Evolutionary conservation across 2,888 invertebrate genomes (phyloP).

Genomic region (Amiota communis): DNA sequence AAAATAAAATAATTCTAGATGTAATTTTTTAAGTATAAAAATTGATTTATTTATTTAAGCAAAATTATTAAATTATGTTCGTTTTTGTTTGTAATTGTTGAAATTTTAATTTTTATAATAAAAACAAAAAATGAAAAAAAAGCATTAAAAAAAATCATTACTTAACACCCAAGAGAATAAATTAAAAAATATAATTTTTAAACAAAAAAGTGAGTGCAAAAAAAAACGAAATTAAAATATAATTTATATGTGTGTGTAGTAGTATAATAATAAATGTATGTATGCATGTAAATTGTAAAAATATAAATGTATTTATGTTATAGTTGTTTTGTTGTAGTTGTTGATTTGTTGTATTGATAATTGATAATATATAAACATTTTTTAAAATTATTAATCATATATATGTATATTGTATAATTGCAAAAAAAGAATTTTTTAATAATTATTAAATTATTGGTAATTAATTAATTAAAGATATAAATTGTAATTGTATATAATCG

Average conservation of each 20-base stretch:
- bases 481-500: conserved; percentile 58
- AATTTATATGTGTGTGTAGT: background rate
- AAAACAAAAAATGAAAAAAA: conserved; percentile 54
- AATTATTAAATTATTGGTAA: conserved; percentile 47
- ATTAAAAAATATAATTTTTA: conserved; percentile 58
- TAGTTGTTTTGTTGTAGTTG: conserved; percentile 39
- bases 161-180: conserved; percentile 43
- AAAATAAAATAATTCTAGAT: conserved; percentile 43
- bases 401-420: no score
- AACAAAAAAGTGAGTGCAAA: conserved; percentile 61
- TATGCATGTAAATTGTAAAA: no score
- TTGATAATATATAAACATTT: no score
- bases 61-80: conserved; percentile 62
- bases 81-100: conserved; percentile 52
- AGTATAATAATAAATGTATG: conserved; percentile 1
- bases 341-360: no score
- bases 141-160: conserved; percentile 21
- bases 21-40: conserved; percentile 41
- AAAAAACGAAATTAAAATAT: background rate
- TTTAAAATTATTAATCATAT: conserved; percentile 59
- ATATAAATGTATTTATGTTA: conserved; percentile 36
- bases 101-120: conserved; percentile 23
- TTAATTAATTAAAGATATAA: conserved; percentile 24
- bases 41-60: conserved; percentile 48
- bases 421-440: conserved; percentile 41